Conservation (phyloP, 2,797 vertebrate genomes). For the Oreonectes daqikongensis region DNA sequence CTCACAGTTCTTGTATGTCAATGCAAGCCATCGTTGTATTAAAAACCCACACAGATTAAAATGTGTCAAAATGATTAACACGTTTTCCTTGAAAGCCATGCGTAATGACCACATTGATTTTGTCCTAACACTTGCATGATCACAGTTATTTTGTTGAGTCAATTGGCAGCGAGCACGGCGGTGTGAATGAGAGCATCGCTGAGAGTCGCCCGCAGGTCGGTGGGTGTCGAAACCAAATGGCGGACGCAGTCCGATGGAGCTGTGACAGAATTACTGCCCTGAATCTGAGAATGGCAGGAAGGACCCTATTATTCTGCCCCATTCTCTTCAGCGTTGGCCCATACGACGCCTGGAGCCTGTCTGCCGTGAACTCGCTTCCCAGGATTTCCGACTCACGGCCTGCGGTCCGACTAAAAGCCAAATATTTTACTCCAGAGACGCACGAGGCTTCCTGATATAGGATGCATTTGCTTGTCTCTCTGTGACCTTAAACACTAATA, state of each 20-base stretch:
- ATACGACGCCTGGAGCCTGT: slow-evolving; percentile 81
- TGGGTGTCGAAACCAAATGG: slow-evolving; percentile 46
- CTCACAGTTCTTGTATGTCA: not conserved
- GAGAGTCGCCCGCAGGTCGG: slow-evolving; percentile 15
- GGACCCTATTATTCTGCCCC: slow-evolving; percentile 79
- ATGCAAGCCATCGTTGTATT: not conserved
- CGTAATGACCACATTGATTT: slow-evolving; percentile 8
- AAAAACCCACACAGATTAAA: not conserved
- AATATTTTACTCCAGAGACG: slow-evolving; percentile 84
- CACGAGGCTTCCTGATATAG: slow-evolving; percentile 86
- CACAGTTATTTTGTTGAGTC: slow-evolving; percentile 18
- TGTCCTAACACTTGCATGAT: slow-evolving; percentile 12
- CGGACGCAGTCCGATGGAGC: slow-evolving; percentile 62
- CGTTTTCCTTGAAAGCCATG: slow-evolving; percentile 14
- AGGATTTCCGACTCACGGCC: slow-evolving; percentile 85
- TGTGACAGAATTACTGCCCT: slow-evolving; percentile 75
- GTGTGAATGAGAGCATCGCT: too few relatives aligned
- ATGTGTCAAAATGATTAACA: not conserved
- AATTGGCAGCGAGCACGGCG: slow-evolving; percentile 8
- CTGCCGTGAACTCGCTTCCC: slow-evolving; percentile 79
- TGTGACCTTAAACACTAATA: slow-evolving; percentile 88
- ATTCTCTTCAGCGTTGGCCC: slow-evolving; percentile 74
- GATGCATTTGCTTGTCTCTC: slow-evolving; percentile 87
- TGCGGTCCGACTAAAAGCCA: slow-evolving; percentile 73
- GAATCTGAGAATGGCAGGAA: slow-evolving; percentile 88